These are phyloP conservation scores for Rhinoderma darwinii DNA, from an alignment of 2,113 vertebrate genomes.

Conservation along the genomic window DNA sequence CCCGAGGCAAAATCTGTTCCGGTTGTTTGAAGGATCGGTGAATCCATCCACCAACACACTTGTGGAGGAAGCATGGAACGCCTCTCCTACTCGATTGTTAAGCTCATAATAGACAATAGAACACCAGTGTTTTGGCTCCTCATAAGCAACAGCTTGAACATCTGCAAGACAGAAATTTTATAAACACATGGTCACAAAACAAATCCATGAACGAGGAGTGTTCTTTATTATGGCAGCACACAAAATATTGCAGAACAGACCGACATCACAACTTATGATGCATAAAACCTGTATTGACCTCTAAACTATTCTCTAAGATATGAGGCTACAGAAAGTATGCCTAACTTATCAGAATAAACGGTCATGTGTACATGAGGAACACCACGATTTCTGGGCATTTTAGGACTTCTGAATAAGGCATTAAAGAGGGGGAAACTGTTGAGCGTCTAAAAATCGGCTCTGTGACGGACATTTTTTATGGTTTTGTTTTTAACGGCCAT, in stretches of 20 bases:
- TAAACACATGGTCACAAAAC: constrained; percentile 11
- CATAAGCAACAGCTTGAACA: constrained; percentile 95
- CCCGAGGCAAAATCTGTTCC: constrained; percentile 97
- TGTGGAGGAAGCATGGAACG: constrained; percentile 96
- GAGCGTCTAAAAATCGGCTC: too few species aligned
- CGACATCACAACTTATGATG: too few species aligned
- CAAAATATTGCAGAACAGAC: background rate
- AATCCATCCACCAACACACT: constrained; percentile 97
- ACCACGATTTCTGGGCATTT: too few species aligned
- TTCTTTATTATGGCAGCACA: background rate
- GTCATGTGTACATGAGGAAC: too few species aligned
- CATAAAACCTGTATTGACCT: too few species aligned
- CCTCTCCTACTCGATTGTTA: constrained; percentile 95
- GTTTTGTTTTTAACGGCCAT: too few species aligned
- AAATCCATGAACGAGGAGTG: background rate
- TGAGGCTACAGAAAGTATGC: too few species aligned
- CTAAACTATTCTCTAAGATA: too few species aligned
- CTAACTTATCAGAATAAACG: too few species aligned
- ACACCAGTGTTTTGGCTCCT: constrained; percentile 98
- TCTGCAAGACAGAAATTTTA: constrained; percentile 77
- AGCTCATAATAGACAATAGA: constrained; percentile 99
- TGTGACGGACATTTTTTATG: too few species aligned
- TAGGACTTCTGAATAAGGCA: too few species aligned
- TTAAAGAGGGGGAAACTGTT: too few species aligned
- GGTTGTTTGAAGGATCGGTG: constrained; percentile 98